These are phyloP conservation scores for Phalera bucephala DNA, from an alignment of 2,888 invertebrate species.

Conservation along the genomic window DNA sequence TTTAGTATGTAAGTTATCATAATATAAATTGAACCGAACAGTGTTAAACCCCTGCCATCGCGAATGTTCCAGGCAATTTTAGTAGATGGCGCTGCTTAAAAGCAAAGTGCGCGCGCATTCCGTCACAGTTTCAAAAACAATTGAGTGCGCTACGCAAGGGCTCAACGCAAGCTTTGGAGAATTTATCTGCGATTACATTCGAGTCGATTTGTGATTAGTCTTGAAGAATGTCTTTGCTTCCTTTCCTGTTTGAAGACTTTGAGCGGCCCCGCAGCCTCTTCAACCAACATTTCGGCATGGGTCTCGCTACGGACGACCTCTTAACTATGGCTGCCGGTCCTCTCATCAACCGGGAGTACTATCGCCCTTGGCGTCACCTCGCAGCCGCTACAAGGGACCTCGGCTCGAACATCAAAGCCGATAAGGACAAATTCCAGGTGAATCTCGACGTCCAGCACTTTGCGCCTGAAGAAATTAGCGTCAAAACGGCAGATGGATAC, in stretches of 20 bases:
- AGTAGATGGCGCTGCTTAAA: constrained; percentile 52
- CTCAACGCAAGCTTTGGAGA: constrained; percentile 5
- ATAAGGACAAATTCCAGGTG: constrained; percentile 78
- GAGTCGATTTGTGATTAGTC: constrained; percentile 6
- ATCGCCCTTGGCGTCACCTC: constrained; percentile 70
- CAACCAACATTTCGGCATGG: constrained; percentile 82
- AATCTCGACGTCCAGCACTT: constrained; percentile 91
- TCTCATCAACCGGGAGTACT: constrained; percentile 55
- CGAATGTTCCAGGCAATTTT: constrained; percentile 53
- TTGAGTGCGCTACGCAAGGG: constrained; percentile 10
- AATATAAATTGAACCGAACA: too few relatives aligned
- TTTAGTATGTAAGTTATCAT: too few relatives aligned
- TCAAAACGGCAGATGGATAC: constrained; percentile 87
- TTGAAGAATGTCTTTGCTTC: constrained; percentile 73
- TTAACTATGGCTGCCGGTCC: constrained; percentile 49
- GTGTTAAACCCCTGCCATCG: constrained; percentile 34
- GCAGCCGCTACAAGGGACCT: constrained; percentile 74
- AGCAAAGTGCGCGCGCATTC: constrained; percentile 33
- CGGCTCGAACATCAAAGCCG: constrained; percentile 78
- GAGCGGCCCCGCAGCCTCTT: constrained; percentile 69
- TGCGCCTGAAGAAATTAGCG: constrained; percentile 88
- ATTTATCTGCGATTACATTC: background rate
- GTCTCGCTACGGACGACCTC: constrained; percentile 73
- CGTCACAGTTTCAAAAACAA: constrained; percentile 47
- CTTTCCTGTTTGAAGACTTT: constrained; percentile 65